Evolutionary conservation across 2,888 invertebrate genomes (phyloP).

Genomic region (Synanthedon andrenaeformis): DNA sequence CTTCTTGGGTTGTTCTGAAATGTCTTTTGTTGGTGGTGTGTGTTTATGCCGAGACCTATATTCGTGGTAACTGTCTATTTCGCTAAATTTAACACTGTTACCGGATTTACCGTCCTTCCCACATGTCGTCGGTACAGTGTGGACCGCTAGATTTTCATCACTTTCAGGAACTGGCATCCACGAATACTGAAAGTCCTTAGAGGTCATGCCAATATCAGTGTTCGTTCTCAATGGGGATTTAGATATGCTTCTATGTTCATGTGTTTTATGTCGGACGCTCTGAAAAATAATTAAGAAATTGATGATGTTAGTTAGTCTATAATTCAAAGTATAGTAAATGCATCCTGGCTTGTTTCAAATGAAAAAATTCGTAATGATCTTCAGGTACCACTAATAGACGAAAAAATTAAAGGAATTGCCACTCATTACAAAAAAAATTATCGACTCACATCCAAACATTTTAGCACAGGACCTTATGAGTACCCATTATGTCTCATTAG

Average conservation of each 20-base stretch:
- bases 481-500: too few relatives aligned
- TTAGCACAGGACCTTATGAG: too few relatives aligned
- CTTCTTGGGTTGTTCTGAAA: slow-evolving; percentile 12
- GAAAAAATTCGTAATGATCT: too few relatives aligned
- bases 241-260: slow-evolving; percentile 14
- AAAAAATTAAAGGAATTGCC: too few relatives aligned
- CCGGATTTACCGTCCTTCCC: slow-evolving; percentile 29
- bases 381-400: too few relatives aligned
- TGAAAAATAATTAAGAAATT: neutral
- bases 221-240: slow-evolving; percentile 23
- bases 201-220: slow-evolving; percentile 17
- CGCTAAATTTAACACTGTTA: slow-evolving; percentile 50
- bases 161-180: slow-evolving; percentile 64
- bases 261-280: neutral
- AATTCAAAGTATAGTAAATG: neutral
- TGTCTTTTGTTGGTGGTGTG: slow-evolving; percentile 57
- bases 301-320: neutral
- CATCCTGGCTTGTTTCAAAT: neutral
- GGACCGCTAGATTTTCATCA: slow-evolving; percentile 44
- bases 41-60: slow-evolving; percentile 58
- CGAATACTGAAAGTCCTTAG: slow-evolving; percentile 44
- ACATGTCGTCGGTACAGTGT: slow-evolving; percentile 39
- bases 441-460: too few relatives aligned
- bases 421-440: too few relatives aligned
- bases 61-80: slow-evolving; percentile 55